Percentiles rank a stretch among this genome's conserved stretches.
Evolutionary conservation across 2,797 vertebrate species (phyloP).

Genomic region (Lindbergichthys nudifrons): DNA sequence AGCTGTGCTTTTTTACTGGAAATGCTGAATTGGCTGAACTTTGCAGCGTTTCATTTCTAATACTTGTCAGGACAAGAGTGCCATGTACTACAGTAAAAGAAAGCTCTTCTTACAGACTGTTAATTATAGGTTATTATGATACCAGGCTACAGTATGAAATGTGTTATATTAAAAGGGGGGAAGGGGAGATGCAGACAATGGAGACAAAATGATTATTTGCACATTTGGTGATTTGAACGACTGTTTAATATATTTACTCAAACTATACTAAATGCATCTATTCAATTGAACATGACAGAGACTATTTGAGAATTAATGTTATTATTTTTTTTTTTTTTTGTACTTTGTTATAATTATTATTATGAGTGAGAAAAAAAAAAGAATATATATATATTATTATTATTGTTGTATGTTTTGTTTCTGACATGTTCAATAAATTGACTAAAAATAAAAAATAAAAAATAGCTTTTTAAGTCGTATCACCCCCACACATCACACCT

Average conservation of each 20-base stretch:
- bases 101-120: background rate
- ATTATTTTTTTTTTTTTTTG: too few species aligned
- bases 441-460: too few species aligned
- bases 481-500: too few species aligned
- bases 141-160: background rate
- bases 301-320: too few species aligned
- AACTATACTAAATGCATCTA: background rate
- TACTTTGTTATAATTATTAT: too few species aligned
- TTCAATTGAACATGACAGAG: too few species aligned
- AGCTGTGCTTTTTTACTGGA: background rate
- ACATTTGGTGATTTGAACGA: background rate
- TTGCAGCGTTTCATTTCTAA: background rate
- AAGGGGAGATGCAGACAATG: background rate
- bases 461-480: too few species aligned
- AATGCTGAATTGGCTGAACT: background rate
- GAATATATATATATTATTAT: too few species aligned
- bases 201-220: background rate
- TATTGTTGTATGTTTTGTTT: too few species aligned
- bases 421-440: too few species aligned
- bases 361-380: too few species aligned
- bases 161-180: constrained; percentile 16
- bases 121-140: constrained; percentile 18
- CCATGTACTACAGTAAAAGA: constrained; percentile 7
- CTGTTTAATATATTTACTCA: background rate
- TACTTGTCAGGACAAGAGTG: background rate